Base-by-base conservation (phyloP, 2,113 vertebrate genomes). In the Anolis sagrei region DNA sequence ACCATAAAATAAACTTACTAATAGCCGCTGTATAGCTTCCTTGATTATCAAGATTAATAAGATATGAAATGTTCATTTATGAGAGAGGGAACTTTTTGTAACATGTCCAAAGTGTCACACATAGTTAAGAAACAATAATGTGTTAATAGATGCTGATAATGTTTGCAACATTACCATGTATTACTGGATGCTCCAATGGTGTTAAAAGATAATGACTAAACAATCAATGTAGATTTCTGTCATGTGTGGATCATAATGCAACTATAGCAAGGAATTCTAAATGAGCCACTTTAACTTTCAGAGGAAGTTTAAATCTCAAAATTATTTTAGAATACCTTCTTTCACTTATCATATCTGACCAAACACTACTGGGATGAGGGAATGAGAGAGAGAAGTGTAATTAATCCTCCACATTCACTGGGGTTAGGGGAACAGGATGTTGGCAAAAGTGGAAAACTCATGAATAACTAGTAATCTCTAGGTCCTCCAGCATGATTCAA, bases 81-180 rank as follows among this genome's bases (percentile, higher is more conserved):
- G 36, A 82, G 75, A 74, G 83, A 0, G 21, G 69, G 61, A 83
- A 72, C 51, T 4, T 91, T 89, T 81, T 78, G 0, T 18, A 76
- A 51, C 66, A 86, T 6, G 77, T 86, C 88, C 66, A 68, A 90
- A 86, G 70, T 87, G 90, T 92, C 93, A 92, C 83, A 84, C 36
- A 34, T 10, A 88, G 79, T 93, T 93, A 92, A 86, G 13, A 51
- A 58, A 86, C 86, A 87, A 90, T 76, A 94, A 90, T 80, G 69
- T 74, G 54, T 73, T 82, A 82, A 82, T 73, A 78, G 27, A 36
- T 29, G 61, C 87, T 75, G 91, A 79, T 0, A 62, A 90, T 1
- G 82, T 76, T 84, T 72, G 19, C 2, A 77, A 5, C 82, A 86
- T 84, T 89, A 85, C 90, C 91, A 90, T 27, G 69, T 77, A 72